Base-by-base conservation (phyloP, 2,888 invertebrate genomes). In the Lycocerus yunnanus region DNA sequence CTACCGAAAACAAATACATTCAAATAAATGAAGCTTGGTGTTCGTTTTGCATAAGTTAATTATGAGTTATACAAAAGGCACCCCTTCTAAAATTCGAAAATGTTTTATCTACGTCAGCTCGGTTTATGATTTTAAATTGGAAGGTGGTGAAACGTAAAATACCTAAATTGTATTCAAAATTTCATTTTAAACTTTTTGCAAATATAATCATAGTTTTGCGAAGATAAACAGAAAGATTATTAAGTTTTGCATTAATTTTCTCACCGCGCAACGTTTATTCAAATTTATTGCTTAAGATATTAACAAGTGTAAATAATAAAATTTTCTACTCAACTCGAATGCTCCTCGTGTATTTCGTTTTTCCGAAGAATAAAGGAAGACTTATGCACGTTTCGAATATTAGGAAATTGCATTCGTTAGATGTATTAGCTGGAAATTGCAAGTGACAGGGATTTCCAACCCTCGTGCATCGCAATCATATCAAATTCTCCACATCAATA, bases 1-100 rank as follows among this genome's bases (percentile, higher is more conserved):
- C 70, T 72, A 59, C 61, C 74, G 69, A 75, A 77, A 70, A 70
- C 72, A 77, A 72, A 66, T 73, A 68, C 21, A 58, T 70, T 58
- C 61, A 75, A 71, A 66, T 69, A 67, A 74, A 72, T 71, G 66
- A 71, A 63, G 65, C 65, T 58, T 76, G 75, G 75, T 76, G 76
- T 77, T 74, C 76, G 75, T 78, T 77, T 83, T 84, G 82, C 84
- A 84, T 83, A 84, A 84, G 83, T 84, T 84, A 84, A 84, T 84
- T 84, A 84, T 84, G 84, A 84, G 82, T 84, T 84, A 84, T 83
- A 83, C 82, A 81, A 78, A 81, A 75, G 79, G 71, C 78, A 73
- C 74, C 70, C 72, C 20, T 58, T 58, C 68, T 18, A 13, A 67
- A 15, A 15, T 21, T 18, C 15, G 10, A 15, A 27, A 10, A 15